These are phyloP conservation scores for Dendrolimus kikuchii DNA, from an alignment of 1,140 invertebrate species.

Conservation along the genomic window DNA sequence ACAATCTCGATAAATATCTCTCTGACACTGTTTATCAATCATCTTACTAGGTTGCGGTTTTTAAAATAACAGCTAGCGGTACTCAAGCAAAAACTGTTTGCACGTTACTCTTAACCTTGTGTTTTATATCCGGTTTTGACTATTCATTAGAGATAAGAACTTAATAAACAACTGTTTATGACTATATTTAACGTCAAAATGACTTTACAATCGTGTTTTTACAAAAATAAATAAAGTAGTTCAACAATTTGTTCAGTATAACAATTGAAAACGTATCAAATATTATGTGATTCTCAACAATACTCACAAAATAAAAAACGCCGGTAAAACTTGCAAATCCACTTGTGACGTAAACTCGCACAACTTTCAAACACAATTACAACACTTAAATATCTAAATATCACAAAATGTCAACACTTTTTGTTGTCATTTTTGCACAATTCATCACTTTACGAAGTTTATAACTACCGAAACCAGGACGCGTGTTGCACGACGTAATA, in stretches of 20 bases:
- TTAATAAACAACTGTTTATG: slow-evolving; percentile 1
- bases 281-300: slow-evolving; percentile 3
- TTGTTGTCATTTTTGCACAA: slow-evolving; percentile 16
- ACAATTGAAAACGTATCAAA: neutral
- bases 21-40: no score
- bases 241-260: no score
- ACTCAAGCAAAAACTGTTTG: no score
- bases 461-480: slow-evolving; percentile 4
- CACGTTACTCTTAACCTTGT: no score
- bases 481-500: slow-evolving; percentile 2
- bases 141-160: slow-evolving; percentile 1
- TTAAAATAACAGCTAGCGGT: no score
- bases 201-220: neutral
- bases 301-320: slow-evolving; percentile 15
- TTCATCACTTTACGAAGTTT: slow-evolving; percentile 26
- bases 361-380: slow-evolving; percentile 16
- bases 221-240: neutral
- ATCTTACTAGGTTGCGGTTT: no score
- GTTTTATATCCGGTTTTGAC: neutral
- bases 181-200: neutral
- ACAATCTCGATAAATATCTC: no score
- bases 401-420: slow-evolving; percentile 15
- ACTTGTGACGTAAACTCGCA: slow-evolving; percentile 15
- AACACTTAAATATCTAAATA: slow-evolving; percentile 11
- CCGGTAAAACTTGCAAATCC: slow-evolving; percentile 18